phyloP scores from a whole-genome alignment of 2,113 vertebrate genomes.

The Brachyistius frenatus region DNA sequence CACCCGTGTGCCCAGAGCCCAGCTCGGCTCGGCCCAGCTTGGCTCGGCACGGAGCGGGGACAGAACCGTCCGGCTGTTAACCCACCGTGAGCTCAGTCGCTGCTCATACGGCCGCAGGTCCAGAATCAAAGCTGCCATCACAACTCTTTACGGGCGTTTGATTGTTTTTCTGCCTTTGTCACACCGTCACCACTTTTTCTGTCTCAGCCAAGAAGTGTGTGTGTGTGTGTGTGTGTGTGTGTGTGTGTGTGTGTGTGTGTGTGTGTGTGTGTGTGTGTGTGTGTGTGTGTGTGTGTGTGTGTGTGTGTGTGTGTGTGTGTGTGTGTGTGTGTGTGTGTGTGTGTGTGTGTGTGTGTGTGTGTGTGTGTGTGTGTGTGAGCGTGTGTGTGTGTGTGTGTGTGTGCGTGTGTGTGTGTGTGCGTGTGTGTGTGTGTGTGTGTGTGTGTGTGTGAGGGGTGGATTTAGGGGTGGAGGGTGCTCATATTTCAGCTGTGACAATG shows the following conservation, averaged over 20 bases:
- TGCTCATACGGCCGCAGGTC: constrained; percentile 59
- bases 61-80: constrained; percentile 36
- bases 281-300: too few species aligned
- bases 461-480: background rate
- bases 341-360: too few species aligned
- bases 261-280: too few species aligned
- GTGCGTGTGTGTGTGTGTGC: too few species aligned
- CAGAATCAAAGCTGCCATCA: constrained; percentile 40
- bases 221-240: too few species aligned
- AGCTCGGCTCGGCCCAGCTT: constrained; percentile 51
- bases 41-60: constrained; percentile 18
- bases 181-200: constrained; percentile 10
- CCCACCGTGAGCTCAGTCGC: constrained; percentile 65
- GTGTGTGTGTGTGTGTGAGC: too few species aligned
- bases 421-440: too few species aligned
- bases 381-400: too few species aligned
- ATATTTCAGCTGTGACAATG: constrained; percentile 32
- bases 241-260: too few species aligned
- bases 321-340: too few species aligned
- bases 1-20: constrained; percentile 72
- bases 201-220: background rate
- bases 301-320: too few species aligned
- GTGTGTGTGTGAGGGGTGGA: background rate
- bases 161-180: constrained; percentile 59
- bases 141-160: constrained; percentile 39